A percentile compares a stretch with the other conserved stretches of the same genome.
Evolutionary conservation across 2,888 invertebrate genomes (phyloP).

Genomic region (Lordiphosa fenestrarum): DNA sequence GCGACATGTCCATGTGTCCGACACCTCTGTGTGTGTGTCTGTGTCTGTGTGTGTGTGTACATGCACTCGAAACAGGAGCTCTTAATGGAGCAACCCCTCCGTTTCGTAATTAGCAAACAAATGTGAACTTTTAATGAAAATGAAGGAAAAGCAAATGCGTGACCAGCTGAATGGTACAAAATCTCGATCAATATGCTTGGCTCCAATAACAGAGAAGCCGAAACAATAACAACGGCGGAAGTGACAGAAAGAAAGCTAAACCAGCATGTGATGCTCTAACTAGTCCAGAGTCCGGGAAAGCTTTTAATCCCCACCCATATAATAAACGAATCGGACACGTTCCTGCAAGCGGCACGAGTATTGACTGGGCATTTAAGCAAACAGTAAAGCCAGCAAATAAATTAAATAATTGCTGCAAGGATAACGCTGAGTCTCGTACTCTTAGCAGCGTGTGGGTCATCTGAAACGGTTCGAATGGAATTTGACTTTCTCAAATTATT

Average conservation of each 20-base stretch:
- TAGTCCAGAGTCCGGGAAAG: constrained; percentile 17
- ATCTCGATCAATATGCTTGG: constrained; percentile 13
- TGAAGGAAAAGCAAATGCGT: constrained; percentile 20
- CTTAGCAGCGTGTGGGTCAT: no score
- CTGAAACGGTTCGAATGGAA: no score
- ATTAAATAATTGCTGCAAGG: constrained; percentile 22
- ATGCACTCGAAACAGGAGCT: background rate
- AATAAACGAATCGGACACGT: constrained; percentile 45
- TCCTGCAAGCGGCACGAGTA: constrained; percentile 17
- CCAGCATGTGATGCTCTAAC: constrained; percentile 25
- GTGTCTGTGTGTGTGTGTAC: background rate
- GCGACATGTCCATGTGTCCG: constrained; percentile 24
- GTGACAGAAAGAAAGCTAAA: constrained; percentile 1
- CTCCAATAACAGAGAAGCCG: constrained; percentile 8
- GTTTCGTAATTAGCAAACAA: constrained; percentile 32
- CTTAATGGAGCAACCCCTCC: constrained; percentile 6
- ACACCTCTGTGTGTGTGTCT: constrained; percentile 6
- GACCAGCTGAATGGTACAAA: constrained; percentile 9
- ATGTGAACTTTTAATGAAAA: constrained; percentile 34
- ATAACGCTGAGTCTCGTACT: no score
- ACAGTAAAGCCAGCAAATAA: no score
- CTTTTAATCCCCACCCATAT: constrained; percentile 46
- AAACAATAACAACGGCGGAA: constrained; percentile 5
- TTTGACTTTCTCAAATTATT: no score
- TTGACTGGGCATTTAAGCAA: background rate